Evolutionary conservation across 2,113 vertebrate species (phyloP).

Genomic region (Spea bombifrons): DNA sequence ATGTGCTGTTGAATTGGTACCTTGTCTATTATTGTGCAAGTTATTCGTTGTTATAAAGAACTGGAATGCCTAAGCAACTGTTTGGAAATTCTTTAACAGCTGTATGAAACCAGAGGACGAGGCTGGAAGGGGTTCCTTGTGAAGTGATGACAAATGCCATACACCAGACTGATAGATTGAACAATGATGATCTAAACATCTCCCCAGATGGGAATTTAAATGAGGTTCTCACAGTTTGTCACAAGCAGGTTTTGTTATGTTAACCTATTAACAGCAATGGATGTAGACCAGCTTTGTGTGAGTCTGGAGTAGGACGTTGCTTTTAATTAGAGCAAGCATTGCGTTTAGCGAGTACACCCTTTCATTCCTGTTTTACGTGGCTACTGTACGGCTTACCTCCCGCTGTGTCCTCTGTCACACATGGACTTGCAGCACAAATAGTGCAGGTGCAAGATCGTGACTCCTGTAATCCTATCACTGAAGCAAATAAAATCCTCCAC

Average conservation of each 20-base stretch:
- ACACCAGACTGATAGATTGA: constrained; percentile 43
- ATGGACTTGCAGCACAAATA: too few relatives aligned
- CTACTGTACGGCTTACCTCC: not conserved
- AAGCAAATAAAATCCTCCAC: too few relatives aligned
- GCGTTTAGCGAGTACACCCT: not conserved
- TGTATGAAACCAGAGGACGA: constrained; percentile 35
- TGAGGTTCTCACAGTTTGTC: constrained; percentile 36
- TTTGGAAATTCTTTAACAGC: constrained; percentile 39
- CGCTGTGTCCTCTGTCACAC: not conserved
- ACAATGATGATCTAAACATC: constrained; percentile 42
- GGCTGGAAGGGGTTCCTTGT: not conserved
- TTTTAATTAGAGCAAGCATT: constrained; percentile 29
- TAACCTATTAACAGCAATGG: constrained; percentile 32
- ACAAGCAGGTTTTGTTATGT: constrained; percentile 37
- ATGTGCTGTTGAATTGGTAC: constrained; percentile 25
- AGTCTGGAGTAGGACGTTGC: not conserved
- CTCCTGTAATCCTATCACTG: too few relatives aligned
- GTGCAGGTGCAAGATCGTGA: too few relatives aligned
- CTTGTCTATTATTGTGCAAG: constrained; percentile 14
- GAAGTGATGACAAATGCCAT: constrained; percentile 46
- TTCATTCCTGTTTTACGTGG: not conserved
- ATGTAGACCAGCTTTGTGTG: constrained; percentile 25
- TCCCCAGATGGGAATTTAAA: constrained; percentile 38
- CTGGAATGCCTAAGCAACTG: constrained; percentile 36
- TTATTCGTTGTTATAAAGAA: constrained; percentile 28